A percentile compares a stretch with the other conserved stretches of the same genome.
Evolutionary conservation across 2,113 vertebrate genomes (phyloP).

Genomic region (Abramis brama): DNA sequence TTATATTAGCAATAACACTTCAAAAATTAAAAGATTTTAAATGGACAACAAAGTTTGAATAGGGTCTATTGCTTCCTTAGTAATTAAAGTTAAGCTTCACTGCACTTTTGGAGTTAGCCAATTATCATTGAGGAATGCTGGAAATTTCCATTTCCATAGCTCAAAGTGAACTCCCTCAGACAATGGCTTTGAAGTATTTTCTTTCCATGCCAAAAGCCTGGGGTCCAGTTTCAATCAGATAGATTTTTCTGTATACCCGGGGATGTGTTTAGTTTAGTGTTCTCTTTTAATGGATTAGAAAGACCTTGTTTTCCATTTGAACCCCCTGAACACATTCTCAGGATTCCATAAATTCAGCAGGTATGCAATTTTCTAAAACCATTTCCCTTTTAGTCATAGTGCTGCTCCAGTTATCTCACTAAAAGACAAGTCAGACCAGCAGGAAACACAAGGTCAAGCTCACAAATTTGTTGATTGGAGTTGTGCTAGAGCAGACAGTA

Average conservation of each 20-base stretch:
- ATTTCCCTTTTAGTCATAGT: neutral
- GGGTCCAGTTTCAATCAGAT: constrained; percentile 27
- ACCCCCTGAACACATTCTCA: neutral
- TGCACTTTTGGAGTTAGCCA: neutral
- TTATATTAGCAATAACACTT: neutral
- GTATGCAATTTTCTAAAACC: neutral
- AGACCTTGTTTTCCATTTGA: neutral
- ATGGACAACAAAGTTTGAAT: neutral
- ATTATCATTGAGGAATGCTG: constrained; percentile 43
- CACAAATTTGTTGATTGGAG: constrained; percentile 30
- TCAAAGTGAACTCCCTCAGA: constrained; percentile 41
- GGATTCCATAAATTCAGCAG: neutral
- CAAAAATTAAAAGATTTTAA: neutral
- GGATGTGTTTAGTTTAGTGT: constrained; percentile 8
- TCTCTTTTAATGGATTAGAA: neutral
- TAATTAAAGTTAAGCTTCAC: constrained; percentile 22
- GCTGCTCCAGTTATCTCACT: neutral
- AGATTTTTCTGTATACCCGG: neutral
- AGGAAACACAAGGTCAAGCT: neutral
- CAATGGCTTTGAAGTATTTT: constrained; percentile 43
- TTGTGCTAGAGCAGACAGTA: constrained; percentile 69
- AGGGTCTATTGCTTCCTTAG: neutral
- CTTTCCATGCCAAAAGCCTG: constrained; percentile 24
- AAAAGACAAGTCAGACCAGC: neutral
- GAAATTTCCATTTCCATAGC: constrained; percentile 38